Evolutionary conservation across 2,888 invertebrate species (phyloP).

Genomic region (Nemoura dubitans): DNA sequence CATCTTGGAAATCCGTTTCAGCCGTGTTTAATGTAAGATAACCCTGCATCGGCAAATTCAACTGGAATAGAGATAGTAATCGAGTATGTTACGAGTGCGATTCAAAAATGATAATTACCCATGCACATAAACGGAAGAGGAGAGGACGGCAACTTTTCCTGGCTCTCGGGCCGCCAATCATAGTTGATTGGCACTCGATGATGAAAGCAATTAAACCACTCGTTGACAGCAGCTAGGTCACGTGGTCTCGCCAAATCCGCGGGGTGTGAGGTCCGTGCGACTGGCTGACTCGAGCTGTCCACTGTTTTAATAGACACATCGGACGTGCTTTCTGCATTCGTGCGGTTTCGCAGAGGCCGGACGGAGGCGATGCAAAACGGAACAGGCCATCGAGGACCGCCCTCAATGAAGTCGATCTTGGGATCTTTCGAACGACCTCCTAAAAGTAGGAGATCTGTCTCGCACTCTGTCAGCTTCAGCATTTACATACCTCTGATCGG

Average conservation of each 20-base stretch:
- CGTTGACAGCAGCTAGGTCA: neutral
- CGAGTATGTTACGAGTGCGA: neutral
- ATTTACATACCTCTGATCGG: neutral
- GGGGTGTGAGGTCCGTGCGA: neutral
- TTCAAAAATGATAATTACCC: neutral
- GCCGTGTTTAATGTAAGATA: too few species aligned
- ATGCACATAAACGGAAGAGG: neutral
- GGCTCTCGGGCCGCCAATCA: neutral
- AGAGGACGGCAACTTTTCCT: neutral
- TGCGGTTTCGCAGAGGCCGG: neutral
- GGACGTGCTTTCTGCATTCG: neutral
- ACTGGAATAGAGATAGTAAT: neutral
- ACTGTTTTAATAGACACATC: neutral
- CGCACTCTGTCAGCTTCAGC: neutral
- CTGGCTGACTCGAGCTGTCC: neutral
- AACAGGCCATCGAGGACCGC: neutral
- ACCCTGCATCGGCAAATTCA: too few species aligned
- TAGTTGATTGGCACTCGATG: neutral
- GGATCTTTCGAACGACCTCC: neutral
- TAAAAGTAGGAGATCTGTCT: neutral
- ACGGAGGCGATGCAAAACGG: neutral
- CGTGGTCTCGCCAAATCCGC: neutral
- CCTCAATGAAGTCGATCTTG: neutral
- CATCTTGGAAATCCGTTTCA: too few species aligned
- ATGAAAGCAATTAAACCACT: neutral